Conservation (phyloP, 2,797 vertebrate species). For the Melanotaenia boesemani region DNA sequence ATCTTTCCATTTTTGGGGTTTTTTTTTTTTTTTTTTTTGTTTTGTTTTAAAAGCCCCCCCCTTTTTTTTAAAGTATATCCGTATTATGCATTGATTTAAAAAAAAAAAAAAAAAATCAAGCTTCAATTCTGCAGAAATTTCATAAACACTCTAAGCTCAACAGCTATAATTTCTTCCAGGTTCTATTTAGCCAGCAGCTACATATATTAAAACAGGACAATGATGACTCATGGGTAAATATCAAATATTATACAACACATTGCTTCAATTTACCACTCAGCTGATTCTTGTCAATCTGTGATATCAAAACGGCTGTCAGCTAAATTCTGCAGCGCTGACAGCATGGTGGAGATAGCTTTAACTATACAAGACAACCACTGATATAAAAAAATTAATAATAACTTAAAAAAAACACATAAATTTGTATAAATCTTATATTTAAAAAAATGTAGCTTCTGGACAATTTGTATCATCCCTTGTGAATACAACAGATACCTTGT, state of each 20-base stretch:
- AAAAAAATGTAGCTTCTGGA: background rate
- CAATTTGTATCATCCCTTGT: background rate
- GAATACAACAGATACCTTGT: background rate
- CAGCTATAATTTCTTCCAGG: background rate
- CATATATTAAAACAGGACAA: background rate
- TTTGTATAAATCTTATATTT: background rate
- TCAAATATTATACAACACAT: conserved; percentile 12
- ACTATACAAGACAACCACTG: background rate
- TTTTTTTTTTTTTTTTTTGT: no score
- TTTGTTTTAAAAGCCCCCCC: no score
- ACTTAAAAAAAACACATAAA: background rate
- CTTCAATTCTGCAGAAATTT: background rate
- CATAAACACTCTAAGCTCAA: background rate
- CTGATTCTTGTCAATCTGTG: conserved; percentile 27
- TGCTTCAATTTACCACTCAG: conserved; percentile 34
- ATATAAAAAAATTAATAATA: background rate
- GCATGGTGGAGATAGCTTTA: background rate
- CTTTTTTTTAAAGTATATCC: no score
- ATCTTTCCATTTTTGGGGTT: no score
- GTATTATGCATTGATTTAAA: no score
- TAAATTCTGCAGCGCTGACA: conserved; percentile 7
- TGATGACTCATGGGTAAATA: background rate
- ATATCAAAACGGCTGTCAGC: conserved; percentile 6
- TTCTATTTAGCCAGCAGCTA: background rate
- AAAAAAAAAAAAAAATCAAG: background rate